phyloP scores from a whole-genome alignment of 2,888 invertebrate genomes.

The Drosophila koepferae region DNA sequence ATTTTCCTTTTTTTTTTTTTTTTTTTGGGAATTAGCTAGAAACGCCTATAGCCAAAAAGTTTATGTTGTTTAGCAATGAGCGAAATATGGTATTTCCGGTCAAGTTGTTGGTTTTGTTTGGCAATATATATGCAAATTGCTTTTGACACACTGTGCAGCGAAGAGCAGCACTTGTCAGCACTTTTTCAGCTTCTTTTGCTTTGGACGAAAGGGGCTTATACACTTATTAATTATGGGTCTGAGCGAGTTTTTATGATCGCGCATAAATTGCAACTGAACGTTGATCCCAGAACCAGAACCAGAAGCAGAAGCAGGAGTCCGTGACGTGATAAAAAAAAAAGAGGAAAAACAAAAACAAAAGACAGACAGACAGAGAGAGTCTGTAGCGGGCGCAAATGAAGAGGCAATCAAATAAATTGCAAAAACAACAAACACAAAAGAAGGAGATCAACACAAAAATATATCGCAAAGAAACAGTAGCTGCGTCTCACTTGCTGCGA shows the following conservation, averaged over 20 bases:
- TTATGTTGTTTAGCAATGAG: slow-evolving; percentile 34
- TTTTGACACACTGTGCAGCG: slow-evolving; percentile 11
- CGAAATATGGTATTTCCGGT: slow-evolving; percentile 62
- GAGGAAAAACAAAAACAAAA: slow-evolving; percentile 9
- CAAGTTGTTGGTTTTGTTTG: slow-evolving; percentile 33
- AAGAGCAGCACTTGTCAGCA: slow-evolving; percentile 66
- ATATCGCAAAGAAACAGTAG: slow-evolving; percentile 65
- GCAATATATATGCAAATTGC: slow-evolving; percentile 8
- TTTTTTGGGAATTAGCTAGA: slow-evolving; percentile 68
- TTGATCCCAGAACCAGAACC: slow-evolving; percentile 47
- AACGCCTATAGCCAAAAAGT: slow-evolving; percentile 60
- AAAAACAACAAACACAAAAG: slow-evolving; percentile 36
- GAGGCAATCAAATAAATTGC: slow-evolving; percentile 80
- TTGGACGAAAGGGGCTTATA: slow-evolving; percentile 13
- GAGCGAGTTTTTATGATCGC: slow-evolving; percentile 72
- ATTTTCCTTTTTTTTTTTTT: background rate
- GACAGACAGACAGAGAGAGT: slow-evolving; percentile 9
- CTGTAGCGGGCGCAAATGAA: slow-evolving; percentile 45
- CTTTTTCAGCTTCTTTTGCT: slow-evolving; percentile 43
- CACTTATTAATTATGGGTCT: slow-evolving; percentile 75
- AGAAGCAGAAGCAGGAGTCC: slow-evolving; percentile 37
- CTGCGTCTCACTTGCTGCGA: slow-evolving; percentile 27
- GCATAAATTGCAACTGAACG: slow-evolving; percentile 77
- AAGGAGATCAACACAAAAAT: slow-evolving; percentile 25
- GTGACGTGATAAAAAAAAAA: slow-evolving; percentile 49